A percentile compares a stretch with the other conserved stretches of the same genome.
These are phyloP conservation scores for Larimichthys polyactis DNA, from an alignment of 2,113 vertebrate species.

Conservation along the genomic window DNA sequence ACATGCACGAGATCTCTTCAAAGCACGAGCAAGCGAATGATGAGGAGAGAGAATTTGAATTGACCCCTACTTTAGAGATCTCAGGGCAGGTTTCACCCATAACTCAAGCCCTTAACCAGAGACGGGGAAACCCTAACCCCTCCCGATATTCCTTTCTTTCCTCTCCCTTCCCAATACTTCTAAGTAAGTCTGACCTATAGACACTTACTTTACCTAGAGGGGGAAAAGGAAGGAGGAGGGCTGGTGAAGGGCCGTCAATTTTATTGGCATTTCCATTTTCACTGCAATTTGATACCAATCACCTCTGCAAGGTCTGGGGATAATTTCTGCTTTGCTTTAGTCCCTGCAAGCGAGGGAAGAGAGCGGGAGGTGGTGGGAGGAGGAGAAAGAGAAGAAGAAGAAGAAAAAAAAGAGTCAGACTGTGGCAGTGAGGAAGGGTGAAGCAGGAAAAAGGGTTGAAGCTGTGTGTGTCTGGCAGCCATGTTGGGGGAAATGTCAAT, in stretches of 20 bases:
- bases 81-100: not conserved
- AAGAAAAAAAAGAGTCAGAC: conserved; percentile 11
- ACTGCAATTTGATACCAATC: conserved; percentile 89
- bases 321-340: conserved; percentile 81
- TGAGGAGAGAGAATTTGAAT: not conserved
- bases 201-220: conserved; percentile 76
- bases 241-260: conserved; percentile 85
- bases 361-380: conserved; percentile 11
- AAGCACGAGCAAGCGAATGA: not conserved
- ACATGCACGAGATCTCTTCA: not conserved
- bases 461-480: conserved; percentile 69
- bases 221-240: conserved; percentile 17
- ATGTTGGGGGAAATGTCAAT: conserved; percentile 76
- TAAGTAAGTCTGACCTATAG: conserved; percentile 84
- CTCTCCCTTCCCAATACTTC: conserved; percentile 73
- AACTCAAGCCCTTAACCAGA: not conserved
- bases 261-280: conserved; percentile 91
- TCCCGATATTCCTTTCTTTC: conserved; percentile 16
- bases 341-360: conserved; percentile 56
- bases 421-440: conserved; percentile 30
- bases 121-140: conserved; percentile 21
- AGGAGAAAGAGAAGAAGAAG: not conserved
- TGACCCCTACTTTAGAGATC: not conserved
- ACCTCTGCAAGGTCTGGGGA: conserved; percentile 87
- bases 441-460: conserved; percentile 66